These are phyloP conservation scores for Gorsachius magnificus DNA, from an alignment of 2,797 vertebrate species.

Conservation along the genomic window DNA sequence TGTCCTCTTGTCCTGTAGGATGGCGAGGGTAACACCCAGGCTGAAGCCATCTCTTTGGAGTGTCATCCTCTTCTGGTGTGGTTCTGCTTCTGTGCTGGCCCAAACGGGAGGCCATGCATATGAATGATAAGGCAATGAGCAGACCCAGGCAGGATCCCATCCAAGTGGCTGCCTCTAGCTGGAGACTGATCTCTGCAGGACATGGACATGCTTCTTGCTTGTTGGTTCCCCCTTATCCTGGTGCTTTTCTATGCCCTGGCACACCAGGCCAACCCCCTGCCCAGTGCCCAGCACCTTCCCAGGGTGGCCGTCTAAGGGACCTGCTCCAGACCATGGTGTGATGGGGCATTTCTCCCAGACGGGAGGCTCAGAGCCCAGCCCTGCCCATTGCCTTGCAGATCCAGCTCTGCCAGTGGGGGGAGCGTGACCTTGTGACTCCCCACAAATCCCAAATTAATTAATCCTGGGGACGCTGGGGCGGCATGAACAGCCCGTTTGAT, in stretches of 20 bases:
- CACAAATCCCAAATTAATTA: constrained; percentile 84
- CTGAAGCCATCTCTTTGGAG: neutral
- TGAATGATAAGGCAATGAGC: neutral
- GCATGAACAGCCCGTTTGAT: constrained; percentile 75
- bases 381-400: constrained; percentile 6
- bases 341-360: neutral
- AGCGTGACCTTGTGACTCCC: constrained; percentile 53
- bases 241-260: neutral
- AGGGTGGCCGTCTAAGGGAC: neutral
- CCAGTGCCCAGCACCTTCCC: neutral
- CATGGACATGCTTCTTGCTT: neutral
- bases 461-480: constrained; percentile 66
- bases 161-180: neutral
- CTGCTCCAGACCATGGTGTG: neutral
- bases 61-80: neutral
- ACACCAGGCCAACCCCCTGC: neutral
- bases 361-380: neutral
- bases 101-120: neutral
- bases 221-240: rapidly evolving
- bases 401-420: constrained; percentile 34
- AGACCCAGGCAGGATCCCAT: neutral
- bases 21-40: neutral
- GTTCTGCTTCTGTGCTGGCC: neutral
- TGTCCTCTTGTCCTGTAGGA: neutral
- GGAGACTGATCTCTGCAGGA: neutral